A percentile compares a stretch with the other conserved stretches of the same genome.
Evolutionary conservation across 2,888 invertebrate genomes (phyloP).

Genomic region (Molorchus minor): DNA sequence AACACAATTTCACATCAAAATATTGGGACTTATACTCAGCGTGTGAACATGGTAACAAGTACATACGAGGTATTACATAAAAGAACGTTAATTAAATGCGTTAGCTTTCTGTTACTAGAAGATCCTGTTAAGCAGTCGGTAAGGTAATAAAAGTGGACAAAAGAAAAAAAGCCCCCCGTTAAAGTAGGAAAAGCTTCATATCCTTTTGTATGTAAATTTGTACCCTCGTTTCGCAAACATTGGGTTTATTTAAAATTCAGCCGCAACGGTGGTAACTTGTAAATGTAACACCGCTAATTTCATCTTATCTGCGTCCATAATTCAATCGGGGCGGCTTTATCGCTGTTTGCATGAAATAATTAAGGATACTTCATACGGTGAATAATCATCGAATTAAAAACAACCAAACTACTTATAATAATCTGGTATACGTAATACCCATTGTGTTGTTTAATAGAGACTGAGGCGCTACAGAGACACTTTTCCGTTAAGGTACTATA

Average conservation of each 20-base stretch:
- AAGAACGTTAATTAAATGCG: too few relatives aligned
- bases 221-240: conserved; percentile 48
- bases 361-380: neutral
- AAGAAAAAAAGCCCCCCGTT: conserved; percentile 39
- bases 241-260: conserved; percentile 51
- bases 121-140: conserved; percentile 33
- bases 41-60: too few relatives aligned
- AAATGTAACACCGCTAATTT: conserved; percentile 54
- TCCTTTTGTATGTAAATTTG: conserved; percentile 51
- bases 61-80: too few relatives aligned
- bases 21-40: too few relatives aligned
- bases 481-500: too few relatives aligned
- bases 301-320: conserved; percentile 53
- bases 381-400: too few relatives aligned
- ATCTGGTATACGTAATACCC: too few relatives aligned
- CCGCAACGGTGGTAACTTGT: conserved; percentile 54
- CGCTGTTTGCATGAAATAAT: conserved; percentile 10
- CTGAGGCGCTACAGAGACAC: too few relatives aligned
- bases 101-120: too few relatives aligned
- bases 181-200: conserved; percentile 41
- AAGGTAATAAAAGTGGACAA: conserved; percentile 37
- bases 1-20: too few relatives aligned
- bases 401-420: too few relatives aligned
- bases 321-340: conserved; percentile 52
- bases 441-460: too few relatives aligned